Base-by-base conservation (phyloP, 1,140 invertebrate species). In the Micrasema longulum region DNA sequence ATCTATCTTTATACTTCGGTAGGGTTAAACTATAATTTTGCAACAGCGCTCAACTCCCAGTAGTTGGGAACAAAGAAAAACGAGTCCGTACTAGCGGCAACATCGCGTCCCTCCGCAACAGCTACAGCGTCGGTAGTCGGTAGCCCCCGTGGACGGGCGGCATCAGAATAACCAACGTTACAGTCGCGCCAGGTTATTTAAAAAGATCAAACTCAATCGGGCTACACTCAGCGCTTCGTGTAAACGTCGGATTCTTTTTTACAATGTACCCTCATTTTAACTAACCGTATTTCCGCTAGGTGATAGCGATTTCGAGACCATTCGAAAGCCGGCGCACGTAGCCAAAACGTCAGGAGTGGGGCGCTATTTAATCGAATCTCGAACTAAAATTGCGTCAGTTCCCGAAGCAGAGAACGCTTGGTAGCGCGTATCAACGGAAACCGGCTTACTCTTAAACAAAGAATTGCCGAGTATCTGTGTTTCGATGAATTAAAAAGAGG, bases 21-120 rank as follows among this genome's bases (percentile, higher is more conserved):
- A 57, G 53, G 53, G 53, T 57, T 57, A 16, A 64, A 23, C 55
- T 45, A 18, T 35, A 57, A 57, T 63, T 63, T 71, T 57, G 65
- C 52, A 53, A 70, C 68, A 62, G 16, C 53, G 48, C 69, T 48
- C 69, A 26, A 48, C 72, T 63, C 73, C 68, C 57, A 43, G 52
- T 31, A 52, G 55, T 31, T 55, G 64, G 41, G 73, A 69, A 75
- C 73, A 75, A 75, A 75, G 73, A 68, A 67, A 72, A 72, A 68
- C 66, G 48, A 69, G 43, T 55, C 53, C 47, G 26, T 18, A 20
- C 55, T 36, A 60, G 43, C 38, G 68, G 68, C 68, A 69, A 69
- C 69, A 66, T n/a, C 60, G 69, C 60, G 23, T 23, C 60, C 52
- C 60, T 47, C 60, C 60, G 9, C 69, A 31, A 60, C 69, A 57